Evolutionary conservation across 2,113 vertebrate species (phyloP).

Genomic region (Merops nubicus): DNA sequence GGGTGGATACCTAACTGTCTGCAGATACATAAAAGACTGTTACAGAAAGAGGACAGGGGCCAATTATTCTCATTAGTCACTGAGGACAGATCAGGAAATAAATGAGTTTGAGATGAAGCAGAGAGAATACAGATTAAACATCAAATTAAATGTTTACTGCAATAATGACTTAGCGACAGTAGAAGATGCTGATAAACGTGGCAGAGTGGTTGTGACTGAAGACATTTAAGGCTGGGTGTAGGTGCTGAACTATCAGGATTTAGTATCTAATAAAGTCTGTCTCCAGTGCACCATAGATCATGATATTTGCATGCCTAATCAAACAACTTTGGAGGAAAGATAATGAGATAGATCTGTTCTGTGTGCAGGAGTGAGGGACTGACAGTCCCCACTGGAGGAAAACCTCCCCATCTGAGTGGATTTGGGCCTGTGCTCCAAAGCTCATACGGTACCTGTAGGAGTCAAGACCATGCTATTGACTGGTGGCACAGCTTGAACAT

Average conservation of each 20-base stretch:
- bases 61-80: conserved; percentile 65
- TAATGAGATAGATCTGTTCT: background rate
- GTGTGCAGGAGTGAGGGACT: background rate
- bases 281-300: background rate
- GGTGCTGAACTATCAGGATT: conserved; percentile 11
- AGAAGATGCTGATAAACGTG: conserved; percentile 16
- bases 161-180: conserved; percentile 11
- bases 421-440: background rate
- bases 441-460: background rate
- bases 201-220: background rate
- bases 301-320: background rate
- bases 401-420: background rate
- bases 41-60: conserved; percentile 36
- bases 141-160: conserved; percentile 51
- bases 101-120: conserved; percentile 43
- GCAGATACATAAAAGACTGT: conserved; percentile 24
- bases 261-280: background rate
- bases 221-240: conserved; percentile 17
- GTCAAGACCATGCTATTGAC: background rate
- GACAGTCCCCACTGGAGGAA: background rate
- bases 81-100: conserved; percentile 36
- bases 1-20: conserved; percentile 42
- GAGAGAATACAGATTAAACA: conserved; percentile 27
- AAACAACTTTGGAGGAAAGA: background rate
- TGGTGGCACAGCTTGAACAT: background rate